phyloP scores from a whole-genome alignment of 2,113 vertebrate species.

The Climacteris rufus region DNA sequence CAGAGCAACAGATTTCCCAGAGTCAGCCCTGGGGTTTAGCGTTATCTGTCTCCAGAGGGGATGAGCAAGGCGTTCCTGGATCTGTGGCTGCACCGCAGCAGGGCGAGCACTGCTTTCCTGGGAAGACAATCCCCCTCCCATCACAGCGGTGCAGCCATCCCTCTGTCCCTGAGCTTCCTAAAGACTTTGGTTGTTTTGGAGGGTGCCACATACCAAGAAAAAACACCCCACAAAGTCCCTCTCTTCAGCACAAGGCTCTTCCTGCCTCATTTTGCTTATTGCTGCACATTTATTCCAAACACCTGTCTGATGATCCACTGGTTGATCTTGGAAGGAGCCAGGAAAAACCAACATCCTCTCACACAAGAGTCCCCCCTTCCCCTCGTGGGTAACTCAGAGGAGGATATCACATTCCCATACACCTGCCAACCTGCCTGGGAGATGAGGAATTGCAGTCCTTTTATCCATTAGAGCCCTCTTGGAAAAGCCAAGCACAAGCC shows the following conservation, averaged over 20 bases:
- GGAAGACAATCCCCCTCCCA: neutral
- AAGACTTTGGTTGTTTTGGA: neutral
- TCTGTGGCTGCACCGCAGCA: neutral
- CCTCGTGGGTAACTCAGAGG: neutral
- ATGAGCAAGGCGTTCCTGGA: neutral
- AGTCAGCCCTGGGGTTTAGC: neutral
- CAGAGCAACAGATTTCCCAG: neutral
- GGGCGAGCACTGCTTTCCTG: neutral
- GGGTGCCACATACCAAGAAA: neutral
- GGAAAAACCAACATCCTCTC: neutral
- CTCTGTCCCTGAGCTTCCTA: neutral
- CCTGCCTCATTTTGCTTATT: neutral
- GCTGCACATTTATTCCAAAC: neutral
- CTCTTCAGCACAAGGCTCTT: neutral
- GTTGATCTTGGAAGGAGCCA: rapidly evolving
- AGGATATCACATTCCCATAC: neutral
- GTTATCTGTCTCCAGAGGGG: neutral
- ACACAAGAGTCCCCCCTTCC: no score
- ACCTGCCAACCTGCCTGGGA: neutral
- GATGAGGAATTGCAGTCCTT: neutral
- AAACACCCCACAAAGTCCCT: neutral
- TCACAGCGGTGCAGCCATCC: neutral
- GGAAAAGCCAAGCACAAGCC: neutral
- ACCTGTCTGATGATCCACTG: neutral
- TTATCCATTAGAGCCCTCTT: neutral